Conservation (phyloP, 2,113 vertebrate genomes). For the Paracyprichromis sp. region DNA sequence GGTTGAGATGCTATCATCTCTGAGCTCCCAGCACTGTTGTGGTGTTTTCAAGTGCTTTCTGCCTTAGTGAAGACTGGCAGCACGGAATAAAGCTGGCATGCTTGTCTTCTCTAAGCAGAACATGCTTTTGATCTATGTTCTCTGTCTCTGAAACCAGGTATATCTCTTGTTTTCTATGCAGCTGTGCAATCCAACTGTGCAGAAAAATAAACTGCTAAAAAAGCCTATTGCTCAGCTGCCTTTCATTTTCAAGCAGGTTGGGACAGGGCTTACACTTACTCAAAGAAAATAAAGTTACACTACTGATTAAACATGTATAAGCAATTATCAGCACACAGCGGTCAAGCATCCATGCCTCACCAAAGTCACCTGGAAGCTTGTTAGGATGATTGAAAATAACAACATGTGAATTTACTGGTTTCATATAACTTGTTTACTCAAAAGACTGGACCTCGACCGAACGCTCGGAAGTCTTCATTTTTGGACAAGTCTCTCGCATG, state of each 20-base stretch:
- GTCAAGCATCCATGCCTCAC: background rate
- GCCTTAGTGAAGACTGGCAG: conserved; percentile 39
- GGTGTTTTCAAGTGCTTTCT: conserved; percentile 32
- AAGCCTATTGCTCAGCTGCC: conserved; percentile 1
- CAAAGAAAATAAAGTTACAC: conserved; percentile 8
- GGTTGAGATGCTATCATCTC: conserved; percentile 21
- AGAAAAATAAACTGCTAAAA: conserved; percentile 50
- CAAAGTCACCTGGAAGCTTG: background rate
- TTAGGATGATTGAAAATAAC: background rate
- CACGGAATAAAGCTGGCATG: conserved; percentile 33
- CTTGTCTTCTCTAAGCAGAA: conserved; percentile 53
- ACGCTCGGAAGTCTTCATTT: background rate
- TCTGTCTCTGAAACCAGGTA: conserved; percentile 41
- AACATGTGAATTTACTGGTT: background rate
- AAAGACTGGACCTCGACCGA: background rate
- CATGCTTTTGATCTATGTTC: conserved; percentile 58
- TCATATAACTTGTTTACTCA: background rate
- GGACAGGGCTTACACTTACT: conserved; percentile 19
- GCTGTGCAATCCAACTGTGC: conserved; percentile 14
- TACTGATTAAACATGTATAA: conserved; percentile 15
- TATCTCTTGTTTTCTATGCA: conserved; percentile 42
- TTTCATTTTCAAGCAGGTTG: conserved; percentile 23
- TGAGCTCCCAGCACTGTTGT: conserved; percentile 5
- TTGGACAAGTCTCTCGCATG: background rate
- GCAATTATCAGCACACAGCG: background rate